A percentile compares a stretch with the other conserved stretches of the same genome.
Evolutionary conservation across 1,140 invertebrate genomes (phyloP).

Genomic region (Ridgeia piscesae): DNA sequence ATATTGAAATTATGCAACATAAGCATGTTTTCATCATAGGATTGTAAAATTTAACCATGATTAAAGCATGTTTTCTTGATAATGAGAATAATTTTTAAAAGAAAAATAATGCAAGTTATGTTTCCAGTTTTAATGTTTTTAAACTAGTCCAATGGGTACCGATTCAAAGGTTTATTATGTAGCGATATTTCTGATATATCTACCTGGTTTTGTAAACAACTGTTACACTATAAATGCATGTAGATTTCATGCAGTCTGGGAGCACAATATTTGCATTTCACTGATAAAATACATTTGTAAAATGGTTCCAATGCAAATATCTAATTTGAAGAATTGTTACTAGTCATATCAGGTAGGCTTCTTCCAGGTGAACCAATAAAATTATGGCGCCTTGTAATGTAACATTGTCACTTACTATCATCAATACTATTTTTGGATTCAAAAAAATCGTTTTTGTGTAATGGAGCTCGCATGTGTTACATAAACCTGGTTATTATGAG

Average conservation of each 20-base stretch:
- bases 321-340: background rate
- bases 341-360: slow-evolving; percentile 12
- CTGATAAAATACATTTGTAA: background rate
- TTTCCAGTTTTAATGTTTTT: no score
- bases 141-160: no score
- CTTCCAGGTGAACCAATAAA: slow-evolving; percentile 15
- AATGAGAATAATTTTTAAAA: no score
- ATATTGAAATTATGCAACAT: no score
- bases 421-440: no score
- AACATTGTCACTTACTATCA: no score
- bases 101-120: no score
- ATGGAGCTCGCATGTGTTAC: background rate
- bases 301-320: slow-evolving; percentile 11
- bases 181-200: no score
- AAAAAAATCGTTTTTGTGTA: background rate
- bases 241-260: background rate
- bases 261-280: slow-evolving; percentile 12
- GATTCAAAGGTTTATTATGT: no score
- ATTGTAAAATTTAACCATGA: background rate
- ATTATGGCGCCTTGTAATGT: no score
- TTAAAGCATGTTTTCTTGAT: background rate
- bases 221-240: background rate
- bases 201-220: background rate
- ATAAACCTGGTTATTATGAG: background rate
- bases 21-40: background rate